A percentile compares a stretch with the other conserved stretches of the same genome.
phyloP scores from a whole-genome alignment of 2,797 vertebrate genomes.

The Protosalanx chinensis region DNA sequence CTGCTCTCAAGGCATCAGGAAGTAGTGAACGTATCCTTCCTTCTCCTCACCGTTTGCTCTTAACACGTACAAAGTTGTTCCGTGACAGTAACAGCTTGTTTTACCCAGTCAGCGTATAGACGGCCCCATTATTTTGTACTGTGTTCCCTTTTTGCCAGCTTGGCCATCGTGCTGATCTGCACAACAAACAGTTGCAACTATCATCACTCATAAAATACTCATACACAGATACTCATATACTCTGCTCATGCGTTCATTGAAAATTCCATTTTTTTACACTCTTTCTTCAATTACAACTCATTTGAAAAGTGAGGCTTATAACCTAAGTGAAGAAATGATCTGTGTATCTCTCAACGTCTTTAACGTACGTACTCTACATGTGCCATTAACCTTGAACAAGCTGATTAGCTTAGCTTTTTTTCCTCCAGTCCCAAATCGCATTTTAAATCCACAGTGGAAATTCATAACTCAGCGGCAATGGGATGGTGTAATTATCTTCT shows the following conservation, averaged over 20 bases:
- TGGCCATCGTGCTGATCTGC: slow-evolving; percentile 57
- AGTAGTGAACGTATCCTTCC: neutral
- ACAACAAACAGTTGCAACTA: slow-evolving; percentile 44
- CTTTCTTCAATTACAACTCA: slow-evolving; percentile 57
- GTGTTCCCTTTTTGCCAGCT: slow-evolving; percentile 50
- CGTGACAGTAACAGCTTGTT: slow-evolving; percentile 45
- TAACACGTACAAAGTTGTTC: slow-evolving; percentile 45
- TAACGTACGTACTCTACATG: slow-evolving; percentile 50
- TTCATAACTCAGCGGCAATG: slow-evolving; percentile 43
- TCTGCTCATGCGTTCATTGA: slow-evolving; percentile 49
- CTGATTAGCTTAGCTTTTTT: slow-evolving; percentile 48
- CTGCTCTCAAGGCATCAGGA: slow-evolving; percentile 18
- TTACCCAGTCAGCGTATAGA: slow-evolving; percentile 61
- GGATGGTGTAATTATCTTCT: slow-evolving; percentile 26
- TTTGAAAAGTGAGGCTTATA: slow-evolving; percentile 51
- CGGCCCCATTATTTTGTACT: slow-evolving; percentile 65
- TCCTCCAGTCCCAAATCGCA: slow-evolving; percentile 46
- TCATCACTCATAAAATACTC: slow-evolving; percentile 62
- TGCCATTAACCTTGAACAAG: slow-evolving; percentile 66
- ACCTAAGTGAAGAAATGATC: slow-evolving; percentile 61
- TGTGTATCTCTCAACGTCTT: slow-evolving; percentile 56
- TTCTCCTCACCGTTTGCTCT: neutral
- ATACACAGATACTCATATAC: slow-evolving; percentile 49
- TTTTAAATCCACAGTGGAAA: slow-evolving; percentile 45
- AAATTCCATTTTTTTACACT: slow-evolving; percentile 56